Evolutionary conservation across 2,113 vertebrate species (phyloP).

Genomic region (Fukomys damarensis): DNA sequence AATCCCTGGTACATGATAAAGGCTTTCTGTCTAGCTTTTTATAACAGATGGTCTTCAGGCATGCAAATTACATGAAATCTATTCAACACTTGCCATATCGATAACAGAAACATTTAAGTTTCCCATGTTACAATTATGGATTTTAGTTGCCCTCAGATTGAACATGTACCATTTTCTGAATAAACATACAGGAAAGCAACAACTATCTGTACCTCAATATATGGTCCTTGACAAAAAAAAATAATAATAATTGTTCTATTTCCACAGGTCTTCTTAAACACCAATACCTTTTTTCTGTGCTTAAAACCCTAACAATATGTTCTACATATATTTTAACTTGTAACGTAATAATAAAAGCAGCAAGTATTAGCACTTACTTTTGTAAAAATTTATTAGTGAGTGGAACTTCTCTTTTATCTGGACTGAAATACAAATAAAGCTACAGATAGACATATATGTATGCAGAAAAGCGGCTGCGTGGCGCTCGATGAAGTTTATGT

Average conservation of each 20-base stretch:
- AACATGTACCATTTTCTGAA: constrained; percentile 70
- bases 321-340: neutral
- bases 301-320: constrained; percentile 59
- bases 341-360: neutral
- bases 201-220: constrained; percentile 72
- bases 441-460: neutral
- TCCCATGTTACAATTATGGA: constrained; percentile 66
- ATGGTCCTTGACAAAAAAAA: constrained; percentile 60
- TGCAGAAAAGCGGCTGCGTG: neutral
- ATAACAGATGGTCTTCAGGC: neutral
- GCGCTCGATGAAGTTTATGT: neutral
- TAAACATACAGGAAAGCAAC: constrained; percentile 70
- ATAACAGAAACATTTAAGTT: constrained; percentile 69
- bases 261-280: constrained; percentile 40
- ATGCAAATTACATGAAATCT: constrained; percentile 69
- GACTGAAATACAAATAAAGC: neutral
- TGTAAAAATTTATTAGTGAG: neutral
- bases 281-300: neutral
- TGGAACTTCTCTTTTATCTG: constrained; percentile 26
- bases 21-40: constrained; percentile 55
- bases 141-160: constrained; percentile 58
- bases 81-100: constrained; percentile 63
- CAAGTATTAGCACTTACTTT: neutral
- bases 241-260: constrained; percentile 64
- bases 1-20: no score